A percentile compares a stretch with the other conserved stretches of the same genome.
These are phyloP conservation scores for Megalopta genalis DNA, from an alignment of 1,140 invertebrate genomes.

Conservation along the genomic window DNA sequence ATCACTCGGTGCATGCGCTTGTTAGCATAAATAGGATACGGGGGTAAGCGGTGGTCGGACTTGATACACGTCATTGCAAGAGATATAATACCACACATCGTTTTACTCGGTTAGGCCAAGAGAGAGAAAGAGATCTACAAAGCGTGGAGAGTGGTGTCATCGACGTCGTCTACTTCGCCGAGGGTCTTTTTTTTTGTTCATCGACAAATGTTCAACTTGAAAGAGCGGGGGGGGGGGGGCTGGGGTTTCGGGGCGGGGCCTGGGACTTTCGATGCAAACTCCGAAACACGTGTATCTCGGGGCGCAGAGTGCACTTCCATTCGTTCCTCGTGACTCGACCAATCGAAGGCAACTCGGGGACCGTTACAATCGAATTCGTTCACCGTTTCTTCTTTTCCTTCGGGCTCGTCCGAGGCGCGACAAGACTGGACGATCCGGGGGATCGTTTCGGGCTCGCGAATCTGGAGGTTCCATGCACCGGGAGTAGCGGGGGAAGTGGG, in stretches of 20 bases:
- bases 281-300: no score
- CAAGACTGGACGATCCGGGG: slow-evolving; percentile 3
- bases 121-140: slow-evolving; percentile 55
- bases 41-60: slow-evolving; percentile 64
- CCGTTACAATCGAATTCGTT: slow-evolving; percentile 1
- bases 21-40: slow-evolving; percentile 64
- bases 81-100: slow-evolving; percentile 45
- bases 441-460: background rate
- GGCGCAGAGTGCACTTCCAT: no score
- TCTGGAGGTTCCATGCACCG: slow-evolving; percentile 25
- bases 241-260: no score
- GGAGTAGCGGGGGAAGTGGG: background rate
- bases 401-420: slow-evolving; percentile 46
- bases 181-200: background rate
- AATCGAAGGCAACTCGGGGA: background rate
- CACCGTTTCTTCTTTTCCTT: slow-evolving; percentile 36
- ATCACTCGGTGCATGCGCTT: slow-evolving; percentile 68
- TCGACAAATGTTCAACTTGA: background rate
- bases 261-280: no score
- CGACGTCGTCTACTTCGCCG: slow-evolving; percentile 51
- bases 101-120: slow-evolving; percentile 53
- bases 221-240: background rate
- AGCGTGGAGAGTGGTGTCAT: slow-evolving; percentile 59
- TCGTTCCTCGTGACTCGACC: no score
- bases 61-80: slow-evolving; percentile 57